A percentile compares a stretch with the other conserved stretches of the same genome.
Conservation (phyloP, 2,888 invertebrate genomes). For the Morinoia aosen region DNA sequence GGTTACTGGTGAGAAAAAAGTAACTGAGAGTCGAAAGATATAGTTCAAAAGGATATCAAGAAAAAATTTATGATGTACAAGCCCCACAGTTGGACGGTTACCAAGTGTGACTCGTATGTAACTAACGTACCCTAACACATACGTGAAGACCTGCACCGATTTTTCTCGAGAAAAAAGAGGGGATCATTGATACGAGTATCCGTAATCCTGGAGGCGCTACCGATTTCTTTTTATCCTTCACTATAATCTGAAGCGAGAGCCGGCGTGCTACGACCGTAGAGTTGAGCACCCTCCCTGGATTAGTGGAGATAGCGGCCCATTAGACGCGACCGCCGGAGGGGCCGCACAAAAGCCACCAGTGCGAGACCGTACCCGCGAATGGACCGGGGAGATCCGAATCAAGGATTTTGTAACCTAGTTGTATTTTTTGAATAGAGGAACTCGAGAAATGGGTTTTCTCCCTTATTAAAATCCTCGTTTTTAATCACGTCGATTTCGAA, state of each 20-base stretch:
- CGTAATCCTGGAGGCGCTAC: background rate
- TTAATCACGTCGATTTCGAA: background rate
- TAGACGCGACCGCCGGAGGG: conserved; percentile 2
- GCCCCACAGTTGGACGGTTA: background rate
- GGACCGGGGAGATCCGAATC: conserved; percentile 2
- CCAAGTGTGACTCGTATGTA: background rate
- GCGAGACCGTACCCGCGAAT: background rate
- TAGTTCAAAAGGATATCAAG: background rate
- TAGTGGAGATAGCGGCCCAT: conserved; percentile 27
- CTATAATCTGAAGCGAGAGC: conserved; percentile 12
- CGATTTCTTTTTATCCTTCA: background rate
- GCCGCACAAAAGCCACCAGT: conserved; percentile 14
- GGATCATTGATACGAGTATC: background rate
- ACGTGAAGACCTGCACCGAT: background rate
- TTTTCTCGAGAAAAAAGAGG: background rate
- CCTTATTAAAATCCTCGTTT: background rate
- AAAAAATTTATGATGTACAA: too few species aligned
- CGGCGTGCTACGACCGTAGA: background rate
- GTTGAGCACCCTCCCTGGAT: conserved; percentile 5
- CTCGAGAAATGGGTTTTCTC: background rate
- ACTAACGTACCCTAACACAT: background rate
- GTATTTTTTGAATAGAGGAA: background rate
- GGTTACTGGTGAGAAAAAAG: background rate
- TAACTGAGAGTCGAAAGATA: background rate
- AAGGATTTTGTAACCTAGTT: background rate